phyloP scores from a whole-genome alignment of 1,140 invertebrate species.

The Heliconius hewitsoni region DNA sequence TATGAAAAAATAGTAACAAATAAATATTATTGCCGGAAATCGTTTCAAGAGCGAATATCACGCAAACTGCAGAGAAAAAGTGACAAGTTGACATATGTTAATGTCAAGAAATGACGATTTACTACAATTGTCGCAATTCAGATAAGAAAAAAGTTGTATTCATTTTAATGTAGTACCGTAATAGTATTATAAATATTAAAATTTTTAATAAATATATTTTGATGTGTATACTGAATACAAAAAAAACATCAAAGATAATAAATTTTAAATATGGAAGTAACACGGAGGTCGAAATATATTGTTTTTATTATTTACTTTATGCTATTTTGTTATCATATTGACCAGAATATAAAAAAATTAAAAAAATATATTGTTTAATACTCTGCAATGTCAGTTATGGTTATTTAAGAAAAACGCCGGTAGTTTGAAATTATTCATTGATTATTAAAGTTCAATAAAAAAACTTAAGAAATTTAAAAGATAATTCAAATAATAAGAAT shows the following conservation, averaged over 20 bases:
- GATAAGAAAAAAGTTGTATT: not conserved
- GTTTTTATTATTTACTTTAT: no score
- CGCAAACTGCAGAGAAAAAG: constrained; percentile 27
- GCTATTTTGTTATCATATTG: no score
- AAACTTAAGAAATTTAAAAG: not conserved
- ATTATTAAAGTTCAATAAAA: not conserved
- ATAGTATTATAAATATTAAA: no score
- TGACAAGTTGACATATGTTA: constrained; percentile 27
- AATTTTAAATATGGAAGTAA: no score
- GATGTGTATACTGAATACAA: no score
- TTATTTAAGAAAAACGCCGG: not conserved
- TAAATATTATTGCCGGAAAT: constrained; percentile 30
- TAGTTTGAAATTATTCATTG: not conserved
- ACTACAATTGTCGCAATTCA: not conserved
- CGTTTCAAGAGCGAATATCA: constrained; percentile 11
- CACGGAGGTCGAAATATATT: no score
- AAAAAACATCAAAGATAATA: no score
- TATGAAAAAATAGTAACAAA: constrained; percentile 15
- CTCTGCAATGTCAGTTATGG: not conserved
- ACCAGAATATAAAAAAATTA: no score
- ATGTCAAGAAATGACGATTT: no score
- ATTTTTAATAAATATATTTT: no score
- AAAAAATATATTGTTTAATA: not conserved
- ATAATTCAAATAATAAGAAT: not conserved
- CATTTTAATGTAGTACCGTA: no score